phyloP scores from a whole-genome alignment of 2,113 vertebrate species.

The Condylura cristata region DNA sequence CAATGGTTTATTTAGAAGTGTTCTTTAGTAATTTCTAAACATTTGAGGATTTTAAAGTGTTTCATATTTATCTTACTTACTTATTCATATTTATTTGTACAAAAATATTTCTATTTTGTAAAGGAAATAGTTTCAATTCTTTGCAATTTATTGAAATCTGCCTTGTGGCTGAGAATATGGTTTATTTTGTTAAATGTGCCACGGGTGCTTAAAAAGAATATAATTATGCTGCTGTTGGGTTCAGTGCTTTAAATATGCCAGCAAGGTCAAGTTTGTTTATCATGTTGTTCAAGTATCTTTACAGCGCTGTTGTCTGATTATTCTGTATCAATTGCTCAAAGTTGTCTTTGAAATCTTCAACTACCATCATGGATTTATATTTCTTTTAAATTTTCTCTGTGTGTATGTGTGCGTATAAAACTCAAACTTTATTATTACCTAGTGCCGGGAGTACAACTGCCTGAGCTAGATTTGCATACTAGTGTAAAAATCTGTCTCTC shows the following conservation, averaged over 20 bases:
- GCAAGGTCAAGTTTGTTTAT: conserved; percentile 35
- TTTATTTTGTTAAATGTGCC: conserved; percentile 50
- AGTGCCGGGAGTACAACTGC: too few relatives aligned
- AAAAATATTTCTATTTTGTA: neutral
- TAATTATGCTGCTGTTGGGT: neutral
- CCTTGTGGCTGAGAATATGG: neutral
- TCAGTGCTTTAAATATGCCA: neutral
- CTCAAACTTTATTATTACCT: too few relatives aligned
- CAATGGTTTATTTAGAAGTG: neutral
- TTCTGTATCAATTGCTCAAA: neutral
- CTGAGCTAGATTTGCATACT: too few relatives aligned
- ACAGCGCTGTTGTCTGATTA: conserved; percentile 18
- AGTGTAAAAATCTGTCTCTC: too few relatives aligned
- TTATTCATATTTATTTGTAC: neutral
- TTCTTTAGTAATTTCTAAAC: conserved; percentile 38
- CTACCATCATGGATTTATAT: conserved; percentile 16
- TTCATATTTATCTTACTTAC: conserved; percentile 46
- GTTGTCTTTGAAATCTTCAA: conserved; percentile 40
- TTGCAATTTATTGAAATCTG: conserved; percentile 43
- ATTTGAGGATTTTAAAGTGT: conserved; percentile 25
- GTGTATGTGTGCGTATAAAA: too few relatives aligned
- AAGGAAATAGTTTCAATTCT: conserved; percentile 16
- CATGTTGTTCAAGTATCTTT: conserved; percentile 13
- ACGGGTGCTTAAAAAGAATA: neutral
- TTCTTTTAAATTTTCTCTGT: neutral